A percentile compares a stretch with the other conserved stretches of the same genome.
These are phyloP conservation scores for Amphiprion ocellaris DNA, from an alignment of 2,113 vertebrate species.

Conservation along the genomic window DNA sequence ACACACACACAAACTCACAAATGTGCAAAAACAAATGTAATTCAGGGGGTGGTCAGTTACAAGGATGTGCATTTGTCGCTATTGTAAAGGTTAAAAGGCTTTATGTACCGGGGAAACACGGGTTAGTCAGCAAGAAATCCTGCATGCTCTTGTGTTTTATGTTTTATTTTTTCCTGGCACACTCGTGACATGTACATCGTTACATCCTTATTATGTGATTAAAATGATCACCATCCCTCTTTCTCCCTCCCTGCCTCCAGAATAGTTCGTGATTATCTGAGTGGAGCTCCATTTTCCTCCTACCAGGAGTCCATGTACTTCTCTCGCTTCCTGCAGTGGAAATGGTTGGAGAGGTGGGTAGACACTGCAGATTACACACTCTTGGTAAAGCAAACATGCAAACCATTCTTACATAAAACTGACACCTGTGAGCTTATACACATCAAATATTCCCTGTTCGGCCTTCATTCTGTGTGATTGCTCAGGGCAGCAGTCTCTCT, in stretches of 20 bases:
- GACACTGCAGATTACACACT: slow-evolving; percentile 10
- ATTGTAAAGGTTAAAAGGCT: slow-evolving; percentile 8
- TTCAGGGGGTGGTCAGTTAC: slow-evolving; percentile 28
- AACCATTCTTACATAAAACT: not conserved
- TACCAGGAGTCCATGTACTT: slow-evolving; percentile 93
- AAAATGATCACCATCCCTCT: slow-evolving; percentile 27
- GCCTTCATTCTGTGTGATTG: slow-evolving; percentile 6
- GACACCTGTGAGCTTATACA: not conserved
- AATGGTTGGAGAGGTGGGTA: slow-evolving; percentile 94
- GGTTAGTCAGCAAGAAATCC: not conserved
- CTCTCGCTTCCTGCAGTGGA: slow-evolving; percentile 95
- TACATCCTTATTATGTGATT: slow-evolving; percentile 20
- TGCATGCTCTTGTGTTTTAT: not conserved
- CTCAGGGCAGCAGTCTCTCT: not conserved
- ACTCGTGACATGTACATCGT: slow-evolving; percentile 7
- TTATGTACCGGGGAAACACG: not conserved
- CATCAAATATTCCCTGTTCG: not conserved
- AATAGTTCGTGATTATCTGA: slow-evolving; percentile 90
- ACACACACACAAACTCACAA: not conserved
- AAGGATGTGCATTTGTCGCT: slow-evolving; percentile 35
- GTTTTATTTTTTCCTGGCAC: not conserved
- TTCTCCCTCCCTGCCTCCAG: slow-evolving; percentile 72
- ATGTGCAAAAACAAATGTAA: slow-evolving; percentile 9
- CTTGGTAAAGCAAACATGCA: slow-evolving; percentile 12
- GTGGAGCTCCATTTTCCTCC: slow-evolving; percentile 90